These are phyloP conservation scores for Elmis aenea DNA, from an alignment of 2,888 invertebrate species.

Conservation along the genomic window DNA sequence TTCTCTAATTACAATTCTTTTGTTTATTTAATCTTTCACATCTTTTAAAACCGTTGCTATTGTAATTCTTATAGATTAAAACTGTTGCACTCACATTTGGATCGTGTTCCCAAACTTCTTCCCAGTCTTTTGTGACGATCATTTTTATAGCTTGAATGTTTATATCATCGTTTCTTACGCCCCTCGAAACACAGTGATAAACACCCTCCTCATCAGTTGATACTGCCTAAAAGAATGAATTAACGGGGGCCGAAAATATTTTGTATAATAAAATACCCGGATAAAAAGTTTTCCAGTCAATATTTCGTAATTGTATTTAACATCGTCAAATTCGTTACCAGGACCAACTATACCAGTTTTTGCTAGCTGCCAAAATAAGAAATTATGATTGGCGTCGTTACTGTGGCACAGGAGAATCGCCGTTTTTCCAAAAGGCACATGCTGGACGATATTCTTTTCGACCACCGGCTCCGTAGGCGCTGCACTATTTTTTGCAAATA, in stretches of 20 bases:
- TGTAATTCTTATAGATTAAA: no score
- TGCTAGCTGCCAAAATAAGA: conserved; percentile 61
- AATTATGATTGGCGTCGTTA: conserved; percentile 60
- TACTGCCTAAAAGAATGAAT: conserved; percentile 53
- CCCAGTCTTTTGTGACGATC: conserved; percentile 52
- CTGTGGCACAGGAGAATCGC: conserved; percentile 59
- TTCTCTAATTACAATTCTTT: no score
- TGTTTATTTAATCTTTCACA: no score
- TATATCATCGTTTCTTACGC: conserved; percentile 47
- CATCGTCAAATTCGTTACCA: conserved; percentile 54
- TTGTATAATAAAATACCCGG: no score
- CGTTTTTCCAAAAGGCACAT: conserved; percentile 55
- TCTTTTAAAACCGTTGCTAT: no score
- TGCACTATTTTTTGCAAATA: no score
- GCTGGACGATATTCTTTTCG: conserved; percentile 34
- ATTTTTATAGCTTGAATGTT: conserved; percentile 57
- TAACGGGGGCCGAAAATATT: no score
- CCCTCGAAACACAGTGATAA: conserved; percentile 60
- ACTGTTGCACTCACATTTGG: conserved; percentile 20
- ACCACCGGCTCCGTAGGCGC: no score
- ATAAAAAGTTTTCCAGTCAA: conserved; percentile 60
- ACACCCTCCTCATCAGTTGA: conserved; percentile 57
- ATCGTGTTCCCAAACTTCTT: conserved; percentile 28
- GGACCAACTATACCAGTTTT: conserved; percentile 57
- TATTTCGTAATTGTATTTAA: conserved; percentile 65